Percentiles rank a stretch among this genome's conserved stretches.
phyloP scores from a whole-genome alignment of 2,888 invertebrate genomes.

The Helicoverpa assulta region DNA sequence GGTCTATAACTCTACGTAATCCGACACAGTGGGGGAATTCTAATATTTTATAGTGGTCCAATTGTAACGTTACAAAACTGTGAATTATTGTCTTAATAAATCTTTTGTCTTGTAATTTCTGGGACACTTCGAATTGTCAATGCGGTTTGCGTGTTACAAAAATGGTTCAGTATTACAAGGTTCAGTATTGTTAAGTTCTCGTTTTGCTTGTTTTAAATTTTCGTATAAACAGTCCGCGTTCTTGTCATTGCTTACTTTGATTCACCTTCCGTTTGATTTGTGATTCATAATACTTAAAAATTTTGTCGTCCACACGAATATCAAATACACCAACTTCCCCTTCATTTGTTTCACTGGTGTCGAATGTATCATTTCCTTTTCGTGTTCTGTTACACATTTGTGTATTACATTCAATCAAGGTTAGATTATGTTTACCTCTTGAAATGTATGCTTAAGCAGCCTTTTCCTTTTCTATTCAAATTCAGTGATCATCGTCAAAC shows the following conservation, averaged over 20 bases:
- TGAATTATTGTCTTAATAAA: conserved; percentile 66
- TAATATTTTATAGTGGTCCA: conserved; percentile 56
- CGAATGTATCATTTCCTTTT: background rate
- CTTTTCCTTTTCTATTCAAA: no score
- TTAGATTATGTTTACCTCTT: background rate
- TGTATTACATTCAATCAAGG: background rate
- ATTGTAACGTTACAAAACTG: conserved; percentile 65
- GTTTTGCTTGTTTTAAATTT: conserved; percentile 4
- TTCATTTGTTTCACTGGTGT: background rate
- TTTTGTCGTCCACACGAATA: background rate
- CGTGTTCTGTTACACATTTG: background rate
- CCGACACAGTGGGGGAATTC: conserved; percentile 52
- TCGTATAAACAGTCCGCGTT: background rate
- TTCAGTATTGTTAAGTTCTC: background rate
- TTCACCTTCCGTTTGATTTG: conserved; percentile 5
- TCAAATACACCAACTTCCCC: background rate
- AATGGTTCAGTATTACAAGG: conserved; percentile 22
- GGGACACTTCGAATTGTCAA: conserved; percentile 38
- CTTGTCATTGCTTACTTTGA: background rate
- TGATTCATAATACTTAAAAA: background rate
- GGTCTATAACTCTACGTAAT: conserved; percentile 47
- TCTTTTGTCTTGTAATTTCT: conserved; percentile 54
- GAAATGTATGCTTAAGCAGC: background rate
- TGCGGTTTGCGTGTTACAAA: conserved; percentile 47
- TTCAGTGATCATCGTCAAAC: background rate